Conservation (phyloP, 2,888 invertebrate species). For the Cryptocephalus moraei region DNA sequence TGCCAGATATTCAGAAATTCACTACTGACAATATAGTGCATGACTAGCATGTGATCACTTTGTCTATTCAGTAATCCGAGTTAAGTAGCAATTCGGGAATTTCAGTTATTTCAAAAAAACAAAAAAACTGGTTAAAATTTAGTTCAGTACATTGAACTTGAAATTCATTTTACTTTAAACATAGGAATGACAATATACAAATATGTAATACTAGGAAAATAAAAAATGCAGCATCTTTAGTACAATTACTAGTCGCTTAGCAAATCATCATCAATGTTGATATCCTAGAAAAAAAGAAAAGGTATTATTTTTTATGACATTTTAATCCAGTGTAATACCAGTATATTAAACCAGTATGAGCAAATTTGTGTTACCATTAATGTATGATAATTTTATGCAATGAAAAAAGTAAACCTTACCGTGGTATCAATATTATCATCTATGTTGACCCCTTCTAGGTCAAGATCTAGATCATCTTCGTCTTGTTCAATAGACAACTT, state of each 20-base stretch:
- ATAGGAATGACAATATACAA: conserved; percentile 12
- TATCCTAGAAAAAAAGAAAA: conserved; percentile 46
- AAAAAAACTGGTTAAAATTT: no score
- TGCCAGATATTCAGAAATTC: no score
- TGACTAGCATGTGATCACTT: no score
- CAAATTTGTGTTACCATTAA: no score
- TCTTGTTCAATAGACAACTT: conserved; percentile 20
- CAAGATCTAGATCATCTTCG: conserved; percentile 66
- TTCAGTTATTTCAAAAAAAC: no score
- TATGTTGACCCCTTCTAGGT: conserved; percentile 70
- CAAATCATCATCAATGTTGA: conserved; percentile 64
- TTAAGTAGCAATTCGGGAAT: no score
- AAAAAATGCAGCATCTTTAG: conserved; percentile 6
- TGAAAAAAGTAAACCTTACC: conserved; percentile 38
- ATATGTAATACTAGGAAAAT: conserved; percentile 8
- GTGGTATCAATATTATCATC: conserved; percentile 70
- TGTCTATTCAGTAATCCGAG: no score
- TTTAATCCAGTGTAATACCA: neutral
- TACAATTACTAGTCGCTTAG: conserved; percentile 44
- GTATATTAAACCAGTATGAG: neutral
- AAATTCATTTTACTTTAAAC: conserved; percentile 6
- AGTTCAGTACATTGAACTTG: neutral
- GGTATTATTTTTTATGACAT: neutral
- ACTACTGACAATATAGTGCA: no score
- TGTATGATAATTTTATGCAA: no score